Evolutionary conservation across 2,888 invertebrate genomes (phyloP).

Genomic region (Phlogophora meticulosa): DNA sequence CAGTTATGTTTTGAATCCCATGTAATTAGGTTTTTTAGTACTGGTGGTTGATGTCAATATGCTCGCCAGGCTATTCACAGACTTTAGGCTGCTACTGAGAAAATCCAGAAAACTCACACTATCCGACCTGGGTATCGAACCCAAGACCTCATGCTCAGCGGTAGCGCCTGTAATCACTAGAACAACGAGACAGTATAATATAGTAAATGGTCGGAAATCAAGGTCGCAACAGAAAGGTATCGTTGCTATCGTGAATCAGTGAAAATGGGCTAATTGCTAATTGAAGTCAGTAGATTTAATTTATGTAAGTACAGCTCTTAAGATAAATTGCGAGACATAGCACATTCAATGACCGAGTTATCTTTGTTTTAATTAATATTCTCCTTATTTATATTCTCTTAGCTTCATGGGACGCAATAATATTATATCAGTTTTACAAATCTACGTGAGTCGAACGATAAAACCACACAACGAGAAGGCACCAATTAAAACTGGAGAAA

Average conservation of each 20-base stretch:
- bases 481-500: conserved; percentile 32
- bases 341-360: conserved; percentile 27
- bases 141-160: too few relatives aligned
- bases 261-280: not conserved
- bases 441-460: not conserved
- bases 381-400: conserved; percentile 8
- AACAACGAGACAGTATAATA: too few relatives aligned
- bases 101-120: too few relatives aligned
- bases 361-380: conserved; percentile 28
- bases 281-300: not conserved
- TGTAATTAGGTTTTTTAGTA: too few relatives aligned
- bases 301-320: conserved; percentile 7
- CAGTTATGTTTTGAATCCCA: too few relatives aligned
- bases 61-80: too few relatives aligned
- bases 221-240: too few relatives aligned
- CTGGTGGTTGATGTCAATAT: too few relatives aligned
- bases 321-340: conserved; percentile 9
- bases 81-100: too few relatives aligned
- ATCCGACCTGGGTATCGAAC: too few relatives aligned
- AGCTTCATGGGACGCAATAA: conserved; percentile 10
- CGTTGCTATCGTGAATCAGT: too few relatives aligned
- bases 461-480: conserved; percentile 11
- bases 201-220: not conserved
- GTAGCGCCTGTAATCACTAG: too few relatives aligned
- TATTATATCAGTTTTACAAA: conserved; percentile 19